Evolutionary conservation across 2,888 invertebrate genomes (phyloP).

Genomic region (Lasioglossum pauxillum): DNA sequence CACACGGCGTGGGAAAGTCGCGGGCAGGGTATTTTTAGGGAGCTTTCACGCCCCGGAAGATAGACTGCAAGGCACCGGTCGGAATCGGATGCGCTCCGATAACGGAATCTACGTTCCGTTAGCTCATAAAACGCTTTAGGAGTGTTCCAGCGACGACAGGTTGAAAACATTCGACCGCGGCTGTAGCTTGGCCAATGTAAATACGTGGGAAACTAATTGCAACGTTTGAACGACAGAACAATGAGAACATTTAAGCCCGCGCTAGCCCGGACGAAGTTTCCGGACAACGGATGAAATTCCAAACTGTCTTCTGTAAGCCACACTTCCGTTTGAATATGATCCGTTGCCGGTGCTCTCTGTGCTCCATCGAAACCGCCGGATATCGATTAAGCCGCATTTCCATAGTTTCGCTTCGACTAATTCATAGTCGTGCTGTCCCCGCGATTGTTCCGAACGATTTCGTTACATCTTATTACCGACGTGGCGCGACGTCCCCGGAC

Average conservation of each 20-base stretch:
- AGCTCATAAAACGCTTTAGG: background rate
- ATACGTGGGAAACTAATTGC: constrained; percentile 62
- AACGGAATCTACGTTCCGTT: background rate
- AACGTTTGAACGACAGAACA: constrained; percentile 54
- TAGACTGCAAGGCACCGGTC: background rate
- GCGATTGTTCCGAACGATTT: constrained; percentile 31
- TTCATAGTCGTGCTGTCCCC: constrained; percentile 17
- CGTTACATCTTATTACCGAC: background rate
- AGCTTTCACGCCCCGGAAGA: background rate
- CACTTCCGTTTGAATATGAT: constrained; percentile 65
- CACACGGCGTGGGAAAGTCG: background rate
- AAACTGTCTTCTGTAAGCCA: constrained; percentile 61
- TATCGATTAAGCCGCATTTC: constrained; percentile 60
- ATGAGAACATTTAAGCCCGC: constrained; percentile 49
- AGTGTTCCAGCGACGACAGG: background rate
- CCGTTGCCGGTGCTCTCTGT: constrained; percentile 28
- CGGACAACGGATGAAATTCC: constrained; percentile 60
- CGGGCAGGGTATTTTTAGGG: background rate
- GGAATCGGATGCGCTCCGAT: background rate
- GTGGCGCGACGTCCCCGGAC: background rate
- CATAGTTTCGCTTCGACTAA: constrained; percentile 53
- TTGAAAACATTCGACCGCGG: constrained; percentile 4
- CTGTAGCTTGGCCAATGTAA: constrained; percentile 24
- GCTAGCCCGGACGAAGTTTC: constrained; percentile 41
- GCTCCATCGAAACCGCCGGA: constrained; percentile 46